Conservation (phyloP, 2,113 vertebrate genomes). For the Pollachius pollachius region DNA sequence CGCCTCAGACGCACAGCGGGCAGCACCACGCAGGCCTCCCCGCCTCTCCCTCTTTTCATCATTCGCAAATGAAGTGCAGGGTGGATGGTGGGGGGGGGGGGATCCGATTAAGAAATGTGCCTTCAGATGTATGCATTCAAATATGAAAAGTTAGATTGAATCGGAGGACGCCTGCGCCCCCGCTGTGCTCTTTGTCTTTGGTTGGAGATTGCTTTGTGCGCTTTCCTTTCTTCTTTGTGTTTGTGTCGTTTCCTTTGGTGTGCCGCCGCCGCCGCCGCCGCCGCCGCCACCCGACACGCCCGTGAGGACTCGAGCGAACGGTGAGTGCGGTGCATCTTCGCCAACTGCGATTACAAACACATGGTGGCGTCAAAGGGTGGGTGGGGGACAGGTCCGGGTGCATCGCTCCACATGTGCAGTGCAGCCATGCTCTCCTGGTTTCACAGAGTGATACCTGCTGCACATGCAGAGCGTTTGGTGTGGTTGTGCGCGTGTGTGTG, state of each 20-base stretch:
- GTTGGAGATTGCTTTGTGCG: not conserved
- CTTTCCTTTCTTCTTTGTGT: too few species aligned
- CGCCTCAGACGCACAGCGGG: conserved; percentile 29
- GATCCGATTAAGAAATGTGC: conserved; percentile 49
- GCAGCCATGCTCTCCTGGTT: not conserved
- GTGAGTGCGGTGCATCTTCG: conserved; percentile 29
- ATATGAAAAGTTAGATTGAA: conserved; percentile 45
- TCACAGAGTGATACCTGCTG: not conserved
- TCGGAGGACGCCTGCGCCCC: conserved; percentile 21
- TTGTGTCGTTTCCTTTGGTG: too few species aligned
- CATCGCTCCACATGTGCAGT: conserved; percentile 12
- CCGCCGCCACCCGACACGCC: conserved; percentile 20
- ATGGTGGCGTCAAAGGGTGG: conserved; percentile 14
- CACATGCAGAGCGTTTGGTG: not conserved
- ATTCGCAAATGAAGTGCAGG: conserved; percentile 58
- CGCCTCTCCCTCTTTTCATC: conserved; percentile 42
- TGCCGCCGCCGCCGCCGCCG: too few species aligned
- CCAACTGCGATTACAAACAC: conserved; percentile 47
- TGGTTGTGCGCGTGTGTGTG: not conserved
- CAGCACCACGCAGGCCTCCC: not conserved
- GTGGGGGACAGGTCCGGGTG: conserved; percentile 11
- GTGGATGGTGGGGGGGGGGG: too few species aligned
- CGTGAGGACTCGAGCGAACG: conserved; percentile 48
- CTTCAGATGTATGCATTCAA: conserved; percentile 30
- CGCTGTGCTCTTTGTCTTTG: conserved; percentile 17